Evolutionary conservation across 1,140 invertebrate genomes (phyloP).

Genomic region (Drosophila melanica): DNA sequence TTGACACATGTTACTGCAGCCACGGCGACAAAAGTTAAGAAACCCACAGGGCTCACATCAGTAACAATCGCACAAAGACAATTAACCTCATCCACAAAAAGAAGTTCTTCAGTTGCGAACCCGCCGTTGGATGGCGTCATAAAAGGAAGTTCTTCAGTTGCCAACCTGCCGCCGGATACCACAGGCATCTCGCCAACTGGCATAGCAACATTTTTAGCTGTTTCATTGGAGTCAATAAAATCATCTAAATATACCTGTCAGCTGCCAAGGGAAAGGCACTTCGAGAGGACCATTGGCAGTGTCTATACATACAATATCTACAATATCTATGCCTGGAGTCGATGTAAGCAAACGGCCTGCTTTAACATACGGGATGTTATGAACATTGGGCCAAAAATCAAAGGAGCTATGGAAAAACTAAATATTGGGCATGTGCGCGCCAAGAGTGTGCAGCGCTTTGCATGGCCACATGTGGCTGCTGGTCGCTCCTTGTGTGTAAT

Average conservation of each 20-base stretch:
- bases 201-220: background rate
- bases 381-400: background rate
- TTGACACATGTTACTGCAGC: background rate
- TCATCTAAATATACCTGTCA: background rate
- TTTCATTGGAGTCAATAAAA: background rate
- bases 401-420: background rate
- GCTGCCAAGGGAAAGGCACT: background rate
- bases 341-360: background rate
- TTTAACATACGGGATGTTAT: background rate
- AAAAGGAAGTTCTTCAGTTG: too few species aligned
- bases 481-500: constrained; percentile 54
- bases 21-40: background rate
- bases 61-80: too few species aligned
- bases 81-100: too few species aligned
- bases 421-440: background rate
- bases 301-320: background rate
- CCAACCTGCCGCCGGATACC: too few species aligned
- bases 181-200: too few species aligned
- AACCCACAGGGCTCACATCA: too few species aligned
- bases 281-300: background rate
- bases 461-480: constrained; percentile 56
- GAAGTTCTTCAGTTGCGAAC: too few species aligned
- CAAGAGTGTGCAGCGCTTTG: constrained; percentile 50
- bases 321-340: constrained; percentile 22
- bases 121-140: too few species aligned